phyloP scores from a whole-genome alignment of 2,113 vertebrate species.

The Tachuris rubrigastra region DNA sequence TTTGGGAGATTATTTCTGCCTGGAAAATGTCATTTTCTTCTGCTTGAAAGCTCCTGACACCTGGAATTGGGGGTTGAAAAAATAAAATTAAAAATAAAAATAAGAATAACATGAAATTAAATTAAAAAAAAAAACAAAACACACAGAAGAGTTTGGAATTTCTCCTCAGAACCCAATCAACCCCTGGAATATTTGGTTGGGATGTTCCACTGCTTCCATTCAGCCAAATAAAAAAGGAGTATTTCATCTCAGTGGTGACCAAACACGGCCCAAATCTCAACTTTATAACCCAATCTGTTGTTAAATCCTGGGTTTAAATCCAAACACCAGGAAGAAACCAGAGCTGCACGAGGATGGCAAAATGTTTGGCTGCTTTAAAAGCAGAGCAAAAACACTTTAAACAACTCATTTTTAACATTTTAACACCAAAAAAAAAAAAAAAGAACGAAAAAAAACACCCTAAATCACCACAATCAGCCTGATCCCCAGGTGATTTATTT shows the following conservation, averaged over 20 bases:
- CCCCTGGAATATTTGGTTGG: background rate
- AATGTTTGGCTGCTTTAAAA: background rate
- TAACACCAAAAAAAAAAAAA: background rate
- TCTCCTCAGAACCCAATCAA: background rate
- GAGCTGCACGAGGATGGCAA: background rate
- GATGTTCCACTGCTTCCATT: background rate
- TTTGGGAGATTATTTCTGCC: background rate
- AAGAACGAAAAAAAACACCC: too few species aligned
- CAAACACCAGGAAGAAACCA: background rate
- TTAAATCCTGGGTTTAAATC: background rate
- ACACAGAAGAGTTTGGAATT: background rate
- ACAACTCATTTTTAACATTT: background rate
- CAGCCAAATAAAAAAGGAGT: background rate
- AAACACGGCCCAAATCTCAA: background rate
- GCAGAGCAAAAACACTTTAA: background rate
- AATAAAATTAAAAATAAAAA: too few species aligned
- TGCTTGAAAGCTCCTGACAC: background rate
- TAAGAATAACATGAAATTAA: too few species aligned
- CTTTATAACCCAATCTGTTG: background rate
- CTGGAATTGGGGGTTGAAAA: background rate
- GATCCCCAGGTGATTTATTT: background rate
- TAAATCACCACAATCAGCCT: background rate
- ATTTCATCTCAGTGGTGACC: background rate
- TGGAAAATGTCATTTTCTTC: background rate
- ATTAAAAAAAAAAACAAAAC: too few species aligned